phyloP scores from a whole-genome alignment of 2,113 vertebrate genomes.

The Stigmatopora nigra region DNA sequence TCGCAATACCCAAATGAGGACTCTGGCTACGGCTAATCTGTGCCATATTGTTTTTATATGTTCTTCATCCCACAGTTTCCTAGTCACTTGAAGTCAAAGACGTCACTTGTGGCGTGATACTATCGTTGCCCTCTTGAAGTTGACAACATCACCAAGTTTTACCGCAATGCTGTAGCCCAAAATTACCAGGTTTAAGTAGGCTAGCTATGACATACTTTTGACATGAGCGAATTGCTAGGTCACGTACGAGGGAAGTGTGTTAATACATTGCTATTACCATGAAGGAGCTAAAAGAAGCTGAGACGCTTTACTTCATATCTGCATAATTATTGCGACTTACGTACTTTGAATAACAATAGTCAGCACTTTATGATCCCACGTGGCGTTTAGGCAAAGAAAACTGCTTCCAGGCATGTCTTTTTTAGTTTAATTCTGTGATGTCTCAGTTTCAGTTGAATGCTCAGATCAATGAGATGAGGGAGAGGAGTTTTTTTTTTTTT shows the following conservation, averaged over 20 bases:
- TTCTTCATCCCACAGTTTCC: neutral
- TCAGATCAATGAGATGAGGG: conserved; percentile 6
- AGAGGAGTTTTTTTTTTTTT: neutral
- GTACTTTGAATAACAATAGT: neutral
- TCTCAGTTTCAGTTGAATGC: conserved; percentile 9
- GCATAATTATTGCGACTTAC: conserved; percentile 10
- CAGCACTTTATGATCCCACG: conserved; percentile 1
- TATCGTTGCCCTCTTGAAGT: neutral
- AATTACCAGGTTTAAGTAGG: neutral
- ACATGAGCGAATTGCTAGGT: neutral
- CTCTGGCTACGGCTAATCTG: neutral
- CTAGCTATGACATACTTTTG: neutral
- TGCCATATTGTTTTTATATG: neutral
- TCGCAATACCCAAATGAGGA: conserved; percentile 4
- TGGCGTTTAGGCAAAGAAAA: neutral
- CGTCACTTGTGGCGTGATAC: neutral
- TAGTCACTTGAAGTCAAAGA: neutral
- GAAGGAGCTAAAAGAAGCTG: conserved; percentile 11
- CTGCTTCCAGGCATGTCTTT: conserved; percentile 5
- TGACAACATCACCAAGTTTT: neutral
- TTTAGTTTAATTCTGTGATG: conserved; percentile 4
- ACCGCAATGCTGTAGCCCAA: neutral
- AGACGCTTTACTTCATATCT: neutral
- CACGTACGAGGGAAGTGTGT: no score
- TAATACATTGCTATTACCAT: neutral